phyloP scores from a whole-genome alignment of 2,888 invertebrate genomes.

The Apamea crenata region DNA sequence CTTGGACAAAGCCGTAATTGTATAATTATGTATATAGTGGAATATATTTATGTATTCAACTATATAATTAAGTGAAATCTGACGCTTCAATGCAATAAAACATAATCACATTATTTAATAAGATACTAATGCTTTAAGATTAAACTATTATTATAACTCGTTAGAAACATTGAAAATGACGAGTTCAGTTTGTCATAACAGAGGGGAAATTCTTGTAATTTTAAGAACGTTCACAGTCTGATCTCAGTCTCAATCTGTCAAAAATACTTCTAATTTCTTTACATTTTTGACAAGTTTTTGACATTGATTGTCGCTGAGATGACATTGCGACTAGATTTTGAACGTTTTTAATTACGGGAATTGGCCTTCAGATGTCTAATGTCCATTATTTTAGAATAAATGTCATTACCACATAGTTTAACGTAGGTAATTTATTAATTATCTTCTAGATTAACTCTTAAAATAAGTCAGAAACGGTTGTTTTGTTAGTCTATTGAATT shows the following conservation, averaged over 20 bases:
- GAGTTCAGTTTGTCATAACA: conserved; percentile 16
- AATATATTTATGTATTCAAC: background rate
- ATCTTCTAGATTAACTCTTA: background rate
- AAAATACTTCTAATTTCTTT: too few species aligned
- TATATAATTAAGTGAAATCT: conserved; percentile 12
- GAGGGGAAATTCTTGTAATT: too few species aligned
- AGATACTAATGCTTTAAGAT: conserved; percentile 25
- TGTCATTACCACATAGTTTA: background rate
- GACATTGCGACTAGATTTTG: too few species aligned
- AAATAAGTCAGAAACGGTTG: conserved; percentile 6
- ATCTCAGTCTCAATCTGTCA: too few species aligned
- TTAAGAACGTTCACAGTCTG: too few species aligned
- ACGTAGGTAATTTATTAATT: conserved; percentile 6
- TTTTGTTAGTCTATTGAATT: background rate
- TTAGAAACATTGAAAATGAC: conserved; percentile 28
- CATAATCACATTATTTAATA: conserved; percentile 45
- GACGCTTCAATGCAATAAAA: conserved; percentile 37
- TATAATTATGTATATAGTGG: background rate
- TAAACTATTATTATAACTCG: conserved; percentile 23
- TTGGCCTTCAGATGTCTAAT: conserved; percentile 13
- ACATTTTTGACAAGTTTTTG: too few species aligned
- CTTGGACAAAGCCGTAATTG: conserved; percentile 27
- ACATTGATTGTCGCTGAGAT: too few species aligned
- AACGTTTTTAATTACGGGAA: too few species aligned
- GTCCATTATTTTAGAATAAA: conserved; percentile 38